Base-by-base conservation (phyloP, 2,797 vertebrate genomes). In the Antennarius maculatus region DNA sequence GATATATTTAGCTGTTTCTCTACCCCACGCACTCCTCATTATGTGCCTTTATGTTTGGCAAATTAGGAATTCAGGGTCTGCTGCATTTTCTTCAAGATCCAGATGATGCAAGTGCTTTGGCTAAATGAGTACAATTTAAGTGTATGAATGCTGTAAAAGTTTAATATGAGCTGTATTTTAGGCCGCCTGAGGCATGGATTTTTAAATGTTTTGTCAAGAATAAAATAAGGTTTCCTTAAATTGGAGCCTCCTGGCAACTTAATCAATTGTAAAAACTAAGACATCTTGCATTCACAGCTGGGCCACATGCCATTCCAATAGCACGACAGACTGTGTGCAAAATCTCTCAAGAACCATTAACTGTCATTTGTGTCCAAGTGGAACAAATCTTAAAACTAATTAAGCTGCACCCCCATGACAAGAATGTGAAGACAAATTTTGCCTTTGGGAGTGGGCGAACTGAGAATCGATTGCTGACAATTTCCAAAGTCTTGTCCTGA, bases 321-420 rank as follows among this genome's bases (percentile, higher is more conserved):
- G 76, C 74, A 69, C 75, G 52, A 77, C 88, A 87, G 86, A 83
- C 72, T 80, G 84, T 70, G 63, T 66, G 79, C 71, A 81, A 74
- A 88, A 64, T 89, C 86, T 83, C 88, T 73, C 74, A 80, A 87
- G 82, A 84, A 86, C 80, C 77, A 90, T 88, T 91, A 87, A 77
- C 80, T 83, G 80, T 87, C 77, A 76, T 89, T 84, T 80, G 81
- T 83, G 82, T 88, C 83, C 86, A 89, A 92, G 83, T 88, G 82
- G 88, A 91, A 85, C 88, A 87, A 86, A 86, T 89, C 80, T 86
- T 87, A 78, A 80, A 89, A 87, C 79, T 86, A 90, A 90, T 92
- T 89, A 90, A 88, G 80, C 62, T 66, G 72, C 69, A 73, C 55
- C 82, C 69, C 86, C 70, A 61, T 67, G 76, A 80, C 52, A 43